A percentile compares a stretch with the other conserved stretches of the same genome.
phyloP scores from a whole-genome alignment of 2,113 vertebrate genomes.

The Menidia beryllina region DNA sequence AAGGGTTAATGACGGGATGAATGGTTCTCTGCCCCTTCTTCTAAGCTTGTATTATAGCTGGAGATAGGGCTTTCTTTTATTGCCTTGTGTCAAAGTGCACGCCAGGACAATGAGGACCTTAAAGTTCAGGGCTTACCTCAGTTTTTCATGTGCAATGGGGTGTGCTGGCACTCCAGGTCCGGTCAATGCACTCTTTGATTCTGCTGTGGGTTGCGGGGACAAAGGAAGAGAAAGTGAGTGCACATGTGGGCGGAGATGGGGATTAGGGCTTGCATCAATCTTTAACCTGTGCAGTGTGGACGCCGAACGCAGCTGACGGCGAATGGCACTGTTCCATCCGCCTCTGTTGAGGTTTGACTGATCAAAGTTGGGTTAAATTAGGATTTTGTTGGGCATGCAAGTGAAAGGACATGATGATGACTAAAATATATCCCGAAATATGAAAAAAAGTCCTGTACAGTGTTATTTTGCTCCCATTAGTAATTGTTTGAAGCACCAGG shows the following conservation, averaged over 20 bases:
- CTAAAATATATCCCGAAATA: background rate
- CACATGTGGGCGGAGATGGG: constrained; percentile 65
- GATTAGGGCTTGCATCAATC: constrained; percentile 69
- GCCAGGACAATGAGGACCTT: constrained; percentile 70
- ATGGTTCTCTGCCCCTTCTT: constrained; percentile 73
- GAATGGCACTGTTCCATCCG: constrained; percentile 21
- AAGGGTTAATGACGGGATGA: constrained; percentile 78
- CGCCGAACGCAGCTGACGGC: constrained; percentile 54
- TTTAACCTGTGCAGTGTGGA: constrained; percentile 70
- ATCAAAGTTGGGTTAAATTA: constrained; percentile 7
- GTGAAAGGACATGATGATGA: background rate
- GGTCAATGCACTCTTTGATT: constrained; percentile 73
- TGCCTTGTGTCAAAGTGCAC: constrained; percentile 73
- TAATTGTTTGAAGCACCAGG: constrained; percentile 21
- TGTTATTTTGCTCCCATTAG: background rate
- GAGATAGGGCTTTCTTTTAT: constrained; percentile 61
- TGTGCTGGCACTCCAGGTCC: constrained; percentile 73
- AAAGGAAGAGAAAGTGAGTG: constrained; percentile 68
- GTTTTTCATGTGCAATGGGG: constrained; percentile 80
- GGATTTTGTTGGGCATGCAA: background rate
- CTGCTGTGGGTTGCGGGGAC: constrained; percentile 50
- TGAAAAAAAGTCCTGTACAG: background rate
- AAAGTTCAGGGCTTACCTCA: constrained; percentile 71
- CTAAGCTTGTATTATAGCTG: constrained; percentile 67
- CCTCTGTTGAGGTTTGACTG: constrained; percentile 19